A percentile compares a stretch with the other conserved stretches of the same genome.
These are phyloP conservation scores for Python bivittatus DNA, from an alignment of 2,113 vertebrate species.

Conservation along the genomic window DNA sequence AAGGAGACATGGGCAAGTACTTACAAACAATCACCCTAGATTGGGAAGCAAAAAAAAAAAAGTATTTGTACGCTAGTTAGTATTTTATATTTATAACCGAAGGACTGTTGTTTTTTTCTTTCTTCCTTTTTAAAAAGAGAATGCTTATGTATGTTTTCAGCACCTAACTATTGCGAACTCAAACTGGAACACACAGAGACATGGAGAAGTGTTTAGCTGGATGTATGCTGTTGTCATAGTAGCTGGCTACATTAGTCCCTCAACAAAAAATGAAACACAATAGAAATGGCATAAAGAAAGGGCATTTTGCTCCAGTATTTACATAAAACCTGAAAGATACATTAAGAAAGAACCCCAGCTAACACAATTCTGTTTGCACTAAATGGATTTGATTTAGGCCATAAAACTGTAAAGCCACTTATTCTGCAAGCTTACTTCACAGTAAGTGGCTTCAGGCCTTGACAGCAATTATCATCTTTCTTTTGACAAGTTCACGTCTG, in stretches of 20 bases:
- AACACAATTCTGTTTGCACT: not conserved
- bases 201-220: not conserved
- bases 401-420: not conserved
- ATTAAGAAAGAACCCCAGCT: not conserved
- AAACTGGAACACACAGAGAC: not conserved
- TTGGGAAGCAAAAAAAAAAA: not conserved
- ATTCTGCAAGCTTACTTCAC: not conserved
- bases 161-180: not conserved
- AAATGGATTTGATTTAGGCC: not conserved
- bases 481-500: not conserved
- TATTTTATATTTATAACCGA: not conserved
- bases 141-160: not conserved
- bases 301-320: not conserved
- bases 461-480: not conserved
- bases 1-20: not conserved
- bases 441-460: not conserved
- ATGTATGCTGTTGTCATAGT: constrained; percentile 1
- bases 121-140: not conserved
- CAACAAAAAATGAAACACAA: not conserved
- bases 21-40: not conserved
- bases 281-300: not conserved
- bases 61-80: not conserved
- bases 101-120: not conserved
- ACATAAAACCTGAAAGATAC: not conserved
- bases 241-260: not conserved